A percentile compares a stretch with the other conserved stretches of the same genome.
phyloP scores from a whole-genome alignment of 2,797 vertebrate species.

The Chrosomus eos region DNA sequence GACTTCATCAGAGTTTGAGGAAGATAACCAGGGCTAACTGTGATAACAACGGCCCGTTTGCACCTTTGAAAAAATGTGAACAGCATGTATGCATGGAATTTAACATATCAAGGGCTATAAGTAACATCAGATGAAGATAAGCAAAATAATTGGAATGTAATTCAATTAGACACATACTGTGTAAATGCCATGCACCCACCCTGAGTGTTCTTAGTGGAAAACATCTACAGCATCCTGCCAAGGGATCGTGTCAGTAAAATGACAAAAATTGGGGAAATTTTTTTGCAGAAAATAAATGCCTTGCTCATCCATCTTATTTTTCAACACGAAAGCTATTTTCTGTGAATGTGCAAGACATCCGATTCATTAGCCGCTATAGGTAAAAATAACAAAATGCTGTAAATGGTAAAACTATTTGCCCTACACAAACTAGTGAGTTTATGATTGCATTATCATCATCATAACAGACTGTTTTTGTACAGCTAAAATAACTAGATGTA shows the following conservation, averaged over 20 bases:
- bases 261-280: no score
- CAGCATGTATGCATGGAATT: not conserved
- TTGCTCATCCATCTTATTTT: not conserved
- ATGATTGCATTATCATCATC: not conserved
- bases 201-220: not conserved
- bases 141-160: constrained; percentile 15
- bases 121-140: constrained; percentile 24
- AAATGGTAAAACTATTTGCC: not conserved
- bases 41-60: not conserved
- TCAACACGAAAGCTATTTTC: no score
- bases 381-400: not conserved
- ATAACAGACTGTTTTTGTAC: not conserved
- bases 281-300: not conserved
- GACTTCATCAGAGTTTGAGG: constrained; percentile 23
- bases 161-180: constrained; percentile 9
- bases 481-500: not conserved
- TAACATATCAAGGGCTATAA: constrained; percentile 9
- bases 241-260: not conserved
- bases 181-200: not conserved
- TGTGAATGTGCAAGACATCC: no score
- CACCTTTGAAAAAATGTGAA: constrained; percentile 15
- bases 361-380: no score
- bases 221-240: not conserved
- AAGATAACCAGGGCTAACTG: constrained; percentile 33
- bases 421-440: not conserved